Evolutionary conservation across 2,888 invertebrate genomes (phyloP), one percentile per base, ranked within the genome.

Genomic region (Chelonus formosanus): DNA sequence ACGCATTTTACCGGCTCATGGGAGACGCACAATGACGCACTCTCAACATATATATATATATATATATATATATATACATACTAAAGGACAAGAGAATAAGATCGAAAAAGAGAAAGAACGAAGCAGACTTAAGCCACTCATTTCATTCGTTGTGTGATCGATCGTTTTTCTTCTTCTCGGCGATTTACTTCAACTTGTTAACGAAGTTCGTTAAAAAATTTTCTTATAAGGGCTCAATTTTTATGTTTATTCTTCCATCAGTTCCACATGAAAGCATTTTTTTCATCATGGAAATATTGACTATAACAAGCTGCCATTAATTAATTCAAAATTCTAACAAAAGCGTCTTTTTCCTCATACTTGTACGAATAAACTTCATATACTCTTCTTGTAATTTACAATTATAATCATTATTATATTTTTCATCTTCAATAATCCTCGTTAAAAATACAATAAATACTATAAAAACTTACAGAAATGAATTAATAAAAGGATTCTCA

Each of bases 1-100:
- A 76, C 76, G 74, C 76, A 74, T 75, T 76, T 74, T 72, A 74
- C 69, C 67, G 65, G 68, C 64, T 67, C 57, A 64, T 59, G 66
- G 63, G 67, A 57, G 62, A 67, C 64, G 50, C 67, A 76, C 74
- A 78, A 74, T 73, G 67, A 74, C 58, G 63, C 53, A 66, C 68
- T 58, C 57, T 61, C 58, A 55, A 66, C 48, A 54, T 20, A 34
- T 55, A 32, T 56, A 43, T 43, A 66, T 67, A 70, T 63, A 69
- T 67, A 69, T 69, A 61, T 64, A 62, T 34, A 20, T 31, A 45
- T 43, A 10, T 5, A 3, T 7, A 7, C 44, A 32, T 4, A 35
- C 34, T 8, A 57, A 50, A 44, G 55, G 50, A 45, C n/a, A 52
- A 54, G 52, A 20, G 56, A 50, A 58, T 44, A 8, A 43, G 31